Conservation (phyloP, 2,113 vertebrate genomes). For the Pelecanoides urinatrix region DNA sequence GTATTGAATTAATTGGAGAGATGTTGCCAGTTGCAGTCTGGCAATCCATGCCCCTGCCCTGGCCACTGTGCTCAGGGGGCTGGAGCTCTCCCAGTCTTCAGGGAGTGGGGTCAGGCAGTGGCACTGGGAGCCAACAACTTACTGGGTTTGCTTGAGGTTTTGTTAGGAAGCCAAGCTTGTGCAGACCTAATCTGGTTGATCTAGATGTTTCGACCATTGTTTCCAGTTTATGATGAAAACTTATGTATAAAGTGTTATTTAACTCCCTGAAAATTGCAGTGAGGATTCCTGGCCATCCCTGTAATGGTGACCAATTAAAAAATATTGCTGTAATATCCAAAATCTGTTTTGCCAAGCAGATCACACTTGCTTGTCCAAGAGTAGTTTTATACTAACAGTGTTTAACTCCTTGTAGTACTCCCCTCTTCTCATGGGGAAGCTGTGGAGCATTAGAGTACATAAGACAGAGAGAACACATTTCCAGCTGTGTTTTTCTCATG, state of each 20-base stretch:
- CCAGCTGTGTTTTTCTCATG: background rate
- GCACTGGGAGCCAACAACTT: background rate
- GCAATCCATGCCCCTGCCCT: background rate
- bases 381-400: background rate
- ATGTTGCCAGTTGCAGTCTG: accelerated
- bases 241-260: accelerated
- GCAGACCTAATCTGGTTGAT: background rate
- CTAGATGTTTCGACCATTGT: background rate
- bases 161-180: background rate
- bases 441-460: background rate
- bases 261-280: background rate
- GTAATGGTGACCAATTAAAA: background rate
- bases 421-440: background rate
- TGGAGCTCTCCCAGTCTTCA: background rate
- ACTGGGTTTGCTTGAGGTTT: background rate
- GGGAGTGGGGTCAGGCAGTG: background rate
- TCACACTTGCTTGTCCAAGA: background rate
- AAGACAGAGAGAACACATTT: background rate
- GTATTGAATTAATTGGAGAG: background rate
- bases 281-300: background rate
- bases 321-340: background rate
- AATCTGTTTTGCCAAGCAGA: background rate
- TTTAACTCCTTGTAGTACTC: background rate
- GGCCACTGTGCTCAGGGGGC: background rate
- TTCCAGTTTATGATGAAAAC: background rate